Conservation (phyloP, 1,140 invertebrate species). For the Drosophila sechellia region DNA sequence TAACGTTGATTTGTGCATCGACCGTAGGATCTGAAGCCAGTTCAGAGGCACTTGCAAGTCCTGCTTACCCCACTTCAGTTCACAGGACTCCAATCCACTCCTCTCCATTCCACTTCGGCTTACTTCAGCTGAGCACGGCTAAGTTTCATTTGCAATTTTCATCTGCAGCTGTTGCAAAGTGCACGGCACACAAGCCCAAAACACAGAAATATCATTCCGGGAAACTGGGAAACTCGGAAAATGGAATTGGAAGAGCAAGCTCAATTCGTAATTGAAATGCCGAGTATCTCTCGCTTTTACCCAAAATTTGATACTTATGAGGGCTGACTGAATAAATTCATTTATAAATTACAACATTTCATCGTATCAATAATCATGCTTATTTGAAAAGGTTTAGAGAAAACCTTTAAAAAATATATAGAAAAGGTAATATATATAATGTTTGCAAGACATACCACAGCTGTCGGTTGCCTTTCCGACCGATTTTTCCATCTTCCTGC, state of each 20-base stretch:
- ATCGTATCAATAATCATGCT: no score
- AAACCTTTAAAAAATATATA: no score
- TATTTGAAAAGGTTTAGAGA: no score
- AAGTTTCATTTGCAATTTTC: conserved; percentile 82
- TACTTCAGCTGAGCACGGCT: conserved; percentile 48
- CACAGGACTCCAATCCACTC: conserved; percentile 9
- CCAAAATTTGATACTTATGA: not conserved
- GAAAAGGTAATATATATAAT: conserved; percentile 4
- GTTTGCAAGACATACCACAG: conserved; percentile 18
- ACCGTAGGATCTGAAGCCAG: conserved; percentile 47
- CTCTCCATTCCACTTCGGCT: conserved; percentile 19
- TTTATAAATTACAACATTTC: no score
- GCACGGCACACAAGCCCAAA: conserved; percentile 46
- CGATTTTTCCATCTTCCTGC: conserved; percentile 2
- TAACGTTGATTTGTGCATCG: conserved; percentile 78
- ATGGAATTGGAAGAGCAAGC: conserved; percentile 68
- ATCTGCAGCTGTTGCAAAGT: conserved; percentile 75
- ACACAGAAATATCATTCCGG: conserved; percentile 32
- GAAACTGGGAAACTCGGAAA: conserved; percentile 29
- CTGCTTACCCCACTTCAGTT: conserved; percentile 29
- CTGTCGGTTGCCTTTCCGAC: conserved; percentile 3
- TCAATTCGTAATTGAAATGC: conserved; percentile 53
- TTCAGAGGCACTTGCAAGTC: conserved; percentile 33
- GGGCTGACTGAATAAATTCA: not conserved
- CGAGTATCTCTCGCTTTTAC: conserved; percentile 33